Conservation (phyloP, 1,140 invertebrate genomes). For the Ceratosolen fusciceps region DNA sequence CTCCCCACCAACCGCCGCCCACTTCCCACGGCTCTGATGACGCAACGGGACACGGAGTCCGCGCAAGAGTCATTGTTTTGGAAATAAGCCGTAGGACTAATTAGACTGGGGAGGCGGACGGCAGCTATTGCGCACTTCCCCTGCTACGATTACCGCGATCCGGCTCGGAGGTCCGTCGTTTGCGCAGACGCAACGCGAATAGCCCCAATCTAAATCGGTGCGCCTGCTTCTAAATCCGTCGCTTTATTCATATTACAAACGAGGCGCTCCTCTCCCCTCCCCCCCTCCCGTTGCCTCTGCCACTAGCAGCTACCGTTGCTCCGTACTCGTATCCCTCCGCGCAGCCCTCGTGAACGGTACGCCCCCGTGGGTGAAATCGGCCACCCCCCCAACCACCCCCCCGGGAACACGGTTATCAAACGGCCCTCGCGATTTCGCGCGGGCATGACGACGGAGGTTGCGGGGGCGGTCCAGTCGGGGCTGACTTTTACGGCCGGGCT, state of each 20-base stretch:
- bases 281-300: background rate
- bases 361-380: no score
- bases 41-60: background rate
- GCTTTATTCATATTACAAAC: constrained; percentile 70
- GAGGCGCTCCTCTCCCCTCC: constrained; percentile 34
- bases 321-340: no score
- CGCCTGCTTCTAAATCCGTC: constrained; percentile 63
- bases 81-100: background rate
- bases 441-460: background rate
- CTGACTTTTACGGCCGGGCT: background rate
- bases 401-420: background rate
- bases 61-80: constrained; percentile 29
- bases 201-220: constrained; percentile 67
- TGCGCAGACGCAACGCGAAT: constrained; percentile 57
- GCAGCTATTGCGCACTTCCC: background rate
- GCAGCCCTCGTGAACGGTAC: no score
- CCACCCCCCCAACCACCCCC: background rate
- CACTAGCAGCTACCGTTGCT: no score
- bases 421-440: background rate
- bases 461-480: no score
- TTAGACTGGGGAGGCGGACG: background rate
- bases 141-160: background rate
- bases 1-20: no score
- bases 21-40: no score
- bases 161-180: background rate